Evolutionary conservation across 2,797 vertebrate species (phyloP).

Genomic region (Acipenser ruthenus): DNA sequence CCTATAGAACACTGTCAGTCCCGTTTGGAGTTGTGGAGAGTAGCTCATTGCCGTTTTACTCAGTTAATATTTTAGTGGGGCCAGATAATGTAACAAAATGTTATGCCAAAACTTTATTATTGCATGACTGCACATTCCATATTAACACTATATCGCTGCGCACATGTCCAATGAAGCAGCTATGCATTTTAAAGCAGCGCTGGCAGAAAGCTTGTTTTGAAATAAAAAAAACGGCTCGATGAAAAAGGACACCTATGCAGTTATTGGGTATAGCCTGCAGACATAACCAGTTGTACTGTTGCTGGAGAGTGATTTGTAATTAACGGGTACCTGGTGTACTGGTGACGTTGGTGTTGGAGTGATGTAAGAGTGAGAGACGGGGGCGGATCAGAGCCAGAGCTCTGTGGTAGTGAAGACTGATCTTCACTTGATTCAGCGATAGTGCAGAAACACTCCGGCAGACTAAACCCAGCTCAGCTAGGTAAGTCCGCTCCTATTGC

Average conservation of each 20-base stretch:
- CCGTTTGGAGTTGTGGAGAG: no score
- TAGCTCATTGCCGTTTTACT: no score
- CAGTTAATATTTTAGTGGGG: no score
- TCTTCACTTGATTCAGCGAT: conserved; percentile 43
- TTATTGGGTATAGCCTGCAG: conserved; percentile 20
- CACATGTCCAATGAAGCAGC: no score
- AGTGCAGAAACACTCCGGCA: conserved; percentile 38
- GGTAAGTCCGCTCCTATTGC: conserved; percentile 15
- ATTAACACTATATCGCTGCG: no score
- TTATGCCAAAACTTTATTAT: no score
- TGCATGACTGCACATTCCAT: no score
- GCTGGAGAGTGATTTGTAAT: conserved; percentile 37
- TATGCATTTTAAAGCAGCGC: no score
- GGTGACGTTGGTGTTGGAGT: conserved; percentile 37
- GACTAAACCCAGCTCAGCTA: not conserved
- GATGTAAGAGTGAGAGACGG: conserved; percentile 26
- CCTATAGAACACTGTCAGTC: no score
- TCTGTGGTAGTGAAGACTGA: conserved; percentile 38
- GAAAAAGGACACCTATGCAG: not conserved
- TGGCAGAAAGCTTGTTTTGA: no score
- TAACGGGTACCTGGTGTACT: conserved; percentile 45
- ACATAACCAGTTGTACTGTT: conserved; percentile 19
- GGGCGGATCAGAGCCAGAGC: conserved; percentile 45
- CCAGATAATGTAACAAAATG: no score
- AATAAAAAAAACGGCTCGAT: no score